A percentile compares a stretch with the other conserved stretches of the same genome.
Conservation (phyloP, 2,797 vertebrate genomes). For the Labroides dimidiatus region DNA sequence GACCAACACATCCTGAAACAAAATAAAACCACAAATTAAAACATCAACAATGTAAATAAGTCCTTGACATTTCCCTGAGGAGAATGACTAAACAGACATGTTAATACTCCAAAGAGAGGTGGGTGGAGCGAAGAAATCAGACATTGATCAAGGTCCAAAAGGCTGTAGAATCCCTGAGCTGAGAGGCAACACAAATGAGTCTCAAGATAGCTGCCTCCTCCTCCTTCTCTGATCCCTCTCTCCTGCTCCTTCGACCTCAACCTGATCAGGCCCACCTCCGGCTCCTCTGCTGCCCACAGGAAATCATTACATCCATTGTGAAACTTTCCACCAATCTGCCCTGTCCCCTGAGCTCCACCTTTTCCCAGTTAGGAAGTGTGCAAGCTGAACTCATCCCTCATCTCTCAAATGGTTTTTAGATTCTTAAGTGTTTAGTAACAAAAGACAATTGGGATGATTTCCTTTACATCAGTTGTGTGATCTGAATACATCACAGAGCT, state of each 20-base stretch:
- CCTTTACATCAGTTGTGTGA: slow-evolving; percentile 3
- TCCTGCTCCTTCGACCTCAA: slow-evolving; percentile 30
- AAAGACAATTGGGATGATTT: slow-evolving; percentile 27
- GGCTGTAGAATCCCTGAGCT: slow-evolving; percentile 10
- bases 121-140: slow-evolving; percentile 3
- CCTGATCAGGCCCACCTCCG: slow-evolving; percentile 40
- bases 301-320: slow-evolving; percentile 68
- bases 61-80: slow-evolving; percentile 1
- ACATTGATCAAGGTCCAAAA: slow-evolving; percentile 49
- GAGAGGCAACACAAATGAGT: slow-evolving; percentile 57
- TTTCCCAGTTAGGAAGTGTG: slow-evolving; percentile 56
- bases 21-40: slow-evolving; percentile 4
- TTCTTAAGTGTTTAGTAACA: slow-evolving; percentile 9
- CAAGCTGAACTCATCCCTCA: slow-evolving; percentile 23
- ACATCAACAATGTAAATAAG: slow-evolving; percentile 11
- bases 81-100: slow-evolving; percentile 18
- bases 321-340: slow-evolving; percentile 51
- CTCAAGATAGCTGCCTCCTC: slow-evolving; percentile 52
- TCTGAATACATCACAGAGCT: slow-evolving; percentile 1
- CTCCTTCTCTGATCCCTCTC: slow-evolving; percentile 44
- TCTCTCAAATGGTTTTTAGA: slow-evolving; percentile 17
- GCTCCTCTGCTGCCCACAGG: slow-evolving; percentile 57
- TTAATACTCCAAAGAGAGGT: slow-evolving; percentile 12
- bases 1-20: not conserved
- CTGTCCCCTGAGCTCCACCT: slow-evolving; percentile 58